A percentile compares a stretch with the other conserved stretches of the same genome.
Evolutionary conservation across 2,797 vertebrate species (phyloP).

Genomic region (Chrosomus eos): DNA sequence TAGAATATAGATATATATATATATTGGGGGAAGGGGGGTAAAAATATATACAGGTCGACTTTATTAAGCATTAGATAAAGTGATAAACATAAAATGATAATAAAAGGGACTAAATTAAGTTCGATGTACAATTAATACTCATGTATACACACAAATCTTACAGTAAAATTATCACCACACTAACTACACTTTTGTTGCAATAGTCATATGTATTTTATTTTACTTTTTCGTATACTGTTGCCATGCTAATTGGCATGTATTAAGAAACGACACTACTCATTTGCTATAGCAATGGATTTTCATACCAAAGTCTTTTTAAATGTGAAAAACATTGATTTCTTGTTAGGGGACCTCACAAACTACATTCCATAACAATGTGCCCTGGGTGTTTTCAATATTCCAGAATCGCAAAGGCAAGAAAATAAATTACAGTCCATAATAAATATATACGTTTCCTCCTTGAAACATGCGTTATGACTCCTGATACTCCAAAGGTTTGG

Average conservation of each 20-base stretch:
- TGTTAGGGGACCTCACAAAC: conserved; percentile 6
- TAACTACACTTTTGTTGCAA: background rate
- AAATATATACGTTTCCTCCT: background rate
- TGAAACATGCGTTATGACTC: conserved; percentile 26
- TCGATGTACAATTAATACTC: background rate
- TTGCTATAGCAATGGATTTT: background rate
- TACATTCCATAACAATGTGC: background rate
- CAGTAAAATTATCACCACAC: background rate
- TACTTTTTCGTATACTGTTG: background rate
- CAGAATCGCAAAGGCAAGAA: background rate
- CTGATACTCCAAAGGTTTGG: conserved; percentile 47
- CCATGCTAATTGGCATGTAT: background rate
- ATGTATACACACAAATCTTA: background rate
- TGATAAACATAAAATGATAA: background rate
- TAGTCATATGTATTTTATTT: background rate
- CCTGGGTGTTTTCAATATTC: background rate
- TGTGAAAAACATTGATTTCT: background rate
- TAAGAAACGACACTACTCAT: background rate
- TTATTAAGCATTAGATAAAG: background rate
- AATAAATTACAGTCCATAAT: conserved; percentile 10
- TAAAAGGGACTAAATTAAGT: background rate
- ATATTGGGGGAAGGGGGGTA: no score
- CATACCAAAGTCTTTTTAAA: background rate
- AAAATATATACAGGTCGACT: background rate
- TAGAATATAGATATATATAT: no score